phyloP scores from a whole-genome alignment of 2,113 vertebrate genomes.

The Nothocercus julius region DNA sequence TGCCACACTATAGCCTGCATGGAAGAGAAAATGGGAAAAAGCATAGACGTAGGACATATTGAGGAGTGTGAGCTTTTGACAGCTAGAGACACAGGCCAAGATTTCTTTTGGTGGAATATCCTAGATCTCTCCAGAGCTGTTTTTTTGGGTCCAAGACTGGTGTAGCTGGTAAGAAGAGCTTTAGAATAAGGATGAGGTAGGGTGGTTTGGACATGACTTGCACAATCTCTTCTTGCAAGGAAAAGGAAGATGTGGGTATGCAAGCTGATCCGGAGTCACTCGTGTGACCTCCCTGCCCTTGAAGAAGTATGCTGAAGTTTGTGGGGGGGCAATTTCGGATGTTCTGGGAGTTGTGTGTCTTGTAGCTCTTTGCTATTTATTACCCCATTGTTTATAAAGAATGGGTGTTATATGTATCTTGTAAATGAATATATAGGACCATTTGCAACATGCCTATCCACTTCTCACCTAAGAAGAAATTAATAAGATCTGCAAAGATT shows the following conservation, averaged over 20 bases:
- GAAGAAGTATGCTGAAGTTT: neutral
- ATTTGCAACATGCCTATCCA: slow-evolving; percentile 11
- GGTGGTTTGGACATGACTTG: neutral
- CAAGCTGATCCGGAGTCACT: neutral
- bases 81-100: neutral
- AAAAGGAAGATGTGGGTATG: neutral
- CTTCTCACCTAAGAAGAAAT: slow-evolving; percentile 31
- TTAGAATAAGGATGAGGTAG: neutral
- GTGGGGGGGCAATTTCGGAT: neutral
- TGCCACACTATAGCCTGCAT: rapidly evolving
- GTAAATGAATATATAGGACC: slow-evolving; percentile 24
- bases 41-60: rapidly evolving
- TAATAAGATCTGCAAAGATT: slow-evolving; percentile 26
- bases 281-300: neutral
- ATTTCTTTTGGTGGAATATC: neutral
- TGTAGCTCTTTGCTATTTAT: slow-evolving; percentile 20
- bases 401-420: slow-evolving; percentile 17
- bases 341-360: neutral
- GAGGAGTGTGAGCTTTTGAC: neutral
- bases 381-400: slow-evolving; percentile 9
- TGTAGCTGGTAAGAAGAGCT: rapidly evolving
- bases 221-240: neutral
- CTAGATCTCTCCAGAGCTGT: neutral
- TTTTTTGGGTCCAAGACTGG: neutral
- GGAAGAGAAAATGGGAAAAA: neutral